Evolutionary conservation across 2,797 vertebrate species (phyloP).

Genomic region (Molothrus ater): DNA sequence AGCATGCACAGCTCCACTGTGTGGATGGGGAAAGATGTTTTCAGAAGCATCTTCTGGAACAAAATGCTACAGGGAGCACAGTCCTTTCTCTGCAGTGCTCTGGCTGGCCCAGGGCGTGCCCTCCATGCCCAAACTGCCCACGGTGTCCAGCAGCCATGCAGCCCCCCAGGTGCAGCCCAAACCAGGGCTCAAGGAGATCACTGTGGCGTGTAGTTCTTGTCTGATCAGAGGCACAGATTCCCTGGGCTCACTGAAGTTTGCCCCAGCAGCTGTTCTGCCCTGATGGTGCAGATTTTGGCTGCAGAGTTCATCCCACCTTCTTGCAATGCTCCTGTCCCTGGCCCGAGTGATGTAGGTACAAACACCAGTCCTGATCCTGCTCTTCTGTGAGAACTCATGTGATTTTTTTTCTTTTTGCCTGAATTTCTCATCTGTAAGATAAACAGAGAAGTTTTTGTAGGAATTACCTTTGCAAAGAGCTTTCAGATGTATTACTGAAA

Average conservation of each 20-base stretch:
- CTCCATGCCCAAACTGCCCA: background rate
- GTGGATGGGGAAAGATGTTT: background rate
- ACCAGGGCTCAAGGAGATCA: background rate
- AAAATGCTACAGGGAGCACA: background rate
- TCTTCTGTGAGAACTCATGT: fast-evolving
- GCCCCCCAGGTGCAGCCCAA: background rate
- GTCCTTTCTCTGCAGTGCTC: background rate
- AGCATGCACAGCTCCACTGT: background rate
- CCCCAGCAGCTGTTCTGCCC: background rate
- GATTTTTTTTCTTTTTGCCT: background rate
- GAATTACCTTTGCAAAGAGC: background rate
- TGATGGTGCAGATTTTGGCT: background rate
- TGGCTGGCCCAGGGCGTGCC: background rate
- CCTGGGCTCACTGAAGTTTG: background rate
- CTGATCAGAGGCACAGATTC: background rate
- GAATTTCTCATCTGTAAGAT: background rate
- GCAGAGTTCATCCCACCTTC: background rate
- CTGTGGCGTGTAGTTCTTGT: background rate
- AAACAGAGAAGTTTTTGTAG: background rate
- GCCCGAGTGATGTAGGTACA: background rate
- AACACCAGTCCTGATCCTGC: background rate
- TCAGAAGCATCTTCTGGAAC: background rate
- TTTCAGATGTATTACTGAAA: background rate
- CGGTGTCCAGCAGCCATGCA: background rate
- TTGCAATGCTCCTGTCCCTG: background rate